Evolutionary conservation across 2,797 vertebrate species (phyloP), one percentile per base, ranked within the genome.

Genomic region (Lepilemur septentrionalis): DNA sequence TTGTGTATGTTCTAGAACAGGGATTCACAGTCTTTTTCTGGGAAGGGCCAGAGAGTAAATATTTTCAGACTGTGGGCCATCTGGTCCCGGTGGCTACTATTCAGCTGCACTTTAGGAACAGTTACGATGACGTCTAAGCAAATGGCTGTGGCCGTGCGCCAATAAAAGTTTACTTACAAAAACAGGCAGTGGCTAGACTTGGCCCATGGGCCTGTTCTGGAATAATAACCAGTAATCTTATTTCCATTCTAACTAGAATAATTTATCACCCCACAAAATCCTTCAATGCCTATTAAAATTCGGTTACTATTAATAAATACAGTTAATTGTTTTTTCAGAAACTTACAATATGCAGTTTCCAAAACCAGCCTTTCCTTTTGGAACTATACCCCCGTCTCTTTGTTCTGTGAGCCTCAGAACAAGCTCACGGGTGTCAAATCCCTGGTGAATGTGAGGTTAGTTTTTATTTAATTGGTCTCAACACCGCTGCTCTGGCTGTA

Each of bases 41-140:
- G 63, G 57, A 95, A 87, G 17, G 15, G 13, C 55, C 41, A 55
- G 57, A 73, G 80, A 94, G 84, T 38, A 85, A 88, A 67, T 79
- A 73, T 89, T 95, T 96, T 81, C 14, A 7, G 38, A 28, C 57
- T 30, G 1, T 1, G 28, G 82, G 32, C 82, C 48, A 43, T 72
- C 81, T 94, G 86, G 91, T 63, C 11, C 52, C 12, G 2, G 30
- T 25, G 78, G 38, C 50, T 28, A 2, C n/a, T 50, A 2, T 61
- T 81, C 46, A 41, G 0, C 25, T 46, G 23, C 50, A 41, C 32
- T 93, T 2, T 25, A 41, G 50, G 7, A 65, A 28, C 48, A 78
- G 28, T 80, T 23, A 0, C 8, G 55, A 4, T 7, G 2, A 1
- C n/a, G 4, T 0, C 0, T 4, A 20, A 32, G 81, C 90, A 23